Conservation (phyloP, 2,113 vertebrate species). For the Puntigrus tetrazona region DNA sequence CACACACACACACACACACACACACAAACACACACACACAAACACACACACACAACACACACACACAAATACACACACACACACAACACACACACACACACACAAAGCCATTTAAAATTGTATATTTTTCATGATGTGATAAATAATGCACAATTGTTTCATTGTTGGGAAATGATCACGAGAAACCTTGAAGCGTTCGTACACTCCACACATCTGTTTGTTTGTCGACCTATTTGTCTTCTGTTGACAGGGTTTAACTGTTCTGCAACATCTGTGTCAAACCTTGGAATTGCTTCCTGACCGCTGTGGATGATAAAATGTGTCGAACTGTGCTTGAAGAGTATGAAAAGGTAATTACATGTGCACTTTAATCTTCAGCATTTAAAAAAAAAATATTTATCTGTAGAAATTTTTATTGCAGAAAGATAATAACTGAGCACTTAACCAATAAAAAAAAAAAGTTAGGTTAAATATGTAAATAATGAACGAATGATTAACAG, state of each 20-base stretch:
- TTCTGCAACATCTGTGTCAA: background rate
- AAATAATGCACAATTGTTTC: background rate
- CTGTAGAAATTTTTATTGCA: background rate
- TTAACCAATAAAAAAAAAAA: background rate
- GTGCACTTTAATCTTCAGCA: background rate
- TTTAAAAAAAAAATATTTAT: background rate
- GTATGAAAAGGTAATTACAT: background rate
- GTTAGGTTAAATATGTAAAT: background rate
- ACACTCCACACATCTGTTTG: background rate
- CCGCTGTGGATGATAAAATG: slow-evolving; percentile 40
- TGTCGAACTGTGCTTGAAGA: slow-evolving; percentile 1
- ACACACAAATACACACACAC: background rate
- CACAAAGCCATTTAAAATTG: background rate
- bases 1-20: too few species aligned
- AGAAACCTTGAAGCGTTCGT: background rate
- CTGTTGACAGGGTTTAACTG: slow-evolving; percentile 1
- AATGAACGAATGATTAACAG: background rate
- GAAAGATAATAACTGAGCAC: background rate
- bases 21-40: background rate
- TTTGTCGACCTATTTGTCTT: background rate
- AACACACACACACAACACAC: background rate
- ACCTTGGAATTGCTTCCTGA: slow-evolving; percentile 44
- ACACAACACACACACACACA: background rate
- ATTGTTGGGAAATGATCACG: background rate
- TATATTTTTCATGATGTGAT: background rate